Base-by-base conservation (phyloP, 1,140 invertebrate species). In the Orius insidiosus region DNA sequence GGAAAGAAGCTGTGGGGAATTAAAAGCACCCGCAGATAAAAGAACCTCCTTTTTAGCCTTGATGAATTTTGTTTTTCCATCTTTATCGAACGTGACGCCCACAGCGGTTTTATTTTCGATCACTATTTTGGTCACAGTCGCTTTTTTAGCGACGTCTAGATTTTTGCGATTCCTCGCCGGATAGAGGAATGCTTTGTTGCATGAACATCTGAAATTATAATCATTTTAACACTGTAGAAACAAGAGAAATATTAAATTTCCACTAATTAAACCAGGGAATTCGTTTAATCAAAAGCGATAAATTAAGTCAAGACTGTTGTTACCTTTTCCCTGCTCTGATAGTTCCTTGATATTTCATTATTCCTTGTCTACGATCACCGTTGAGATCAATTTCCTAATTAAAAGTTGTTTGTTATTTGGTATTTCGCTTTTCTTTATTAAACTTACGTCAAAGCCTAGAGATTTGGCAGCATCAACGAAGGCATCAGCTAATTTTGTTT, bases 151-250 rank as follows among this genome's bases (percentile, higher is more conserved):
- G 3, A 69, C 59, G 43, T 63, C 56, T n/a, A 80, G 58, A 58
- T 80, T 80, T 13, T 57, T 53, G 51, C 72, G 61, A 36, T 68
- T 60, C 51, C 66, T 60, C 3, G 58, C 63, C 30, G 71, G 66
- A 45, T 59, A 56, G 11, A 80, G 55, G 59, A 75, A 80, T 4
- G 68, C 71, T 53, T 68, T 68, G 5, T 72, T 67, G 24, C 74
- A 70, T 50, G 69, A 76, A 46, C 72, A 75, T 43, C 76, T 58
- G 32, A 64, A 64, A 2, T 76, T 76, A 45, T 72, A 24, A 24
- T 24, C 7, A 24, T 24, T 24, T 24, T 24, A 24, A 24, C n/a
- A n/a, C n/a, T n/a, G n/a, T n/a, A n/a, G n/a, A n/a, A n/a, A n/a
- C n/a, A n/a, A n/a, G n/a, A n/a, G n/a, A n/a, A n/a, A n/a, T n/a